A percentile compares a stretch with the other conserved stretches of the same genome.
These are phyloP conservation scores for Bibio marci DNA, from an alignment of 2,888 invertebrate species.

Conservation along the genomic window DNA sequence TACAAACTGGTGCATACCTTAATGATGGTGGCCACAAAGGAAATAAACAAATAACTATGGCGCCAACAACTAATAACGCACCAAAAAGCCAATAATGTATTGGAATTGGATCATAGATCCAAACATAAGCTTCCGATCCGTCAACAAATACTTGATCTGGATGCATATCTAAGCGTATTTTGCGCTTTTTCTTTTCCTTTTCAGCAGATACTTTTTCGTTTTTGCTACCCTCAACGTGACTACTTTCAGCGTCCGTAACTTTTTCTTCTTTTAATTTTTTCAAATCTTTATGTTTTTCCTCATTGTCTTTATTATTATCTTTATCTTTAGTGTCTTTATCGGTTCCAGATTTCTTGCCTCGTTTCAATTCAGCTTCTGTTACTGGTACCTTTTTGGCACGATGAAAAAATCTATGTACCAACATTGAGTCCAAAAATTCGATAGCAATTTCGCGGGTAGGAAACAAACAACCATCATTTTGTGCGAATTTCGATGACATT, in stretches of 20 bases:
- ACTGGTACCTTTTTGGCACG: constrained; percentile 78
- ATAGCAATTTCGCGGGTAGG: constrained; percentile 63
- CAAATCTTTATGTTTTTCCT: constrained; percentile 29
- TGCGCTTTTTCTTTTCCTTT: constrained; percentile 61
- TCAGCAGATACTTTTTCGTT: constrained; percentile 25
- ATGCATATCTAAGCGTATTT: constrained; percentile 95
- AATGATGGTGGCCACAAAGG: constrained; percentile 97
- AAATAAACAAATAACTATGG: constrained; percentile 91
- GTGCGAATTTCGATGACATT: constrained; percentile 78
- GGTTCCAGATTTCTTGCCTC: constrained; percentile 25
- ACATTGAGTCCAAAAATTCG: constrained; percentile 65
- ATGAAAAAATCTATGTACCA: constrained; percentile 88
- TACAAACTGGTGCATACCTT: constrained; percentile 6
- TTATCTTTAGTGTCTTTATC: constrained; percentile 19
- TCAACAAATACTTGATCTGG: constrained; percentile 88
- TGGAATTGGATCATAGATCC: constrained; percentile 96
- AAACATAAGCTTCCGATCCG: constrained; percentile 88
- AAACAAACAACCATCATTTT: constrained; percentile 59
- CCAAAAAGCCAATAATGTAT: constrained; percentile 89
- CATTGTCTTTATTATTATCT: constrained; percentile 26
- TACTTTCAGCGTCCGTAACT: constrained; percentile 33
- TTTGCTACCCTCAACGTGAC: constrained; percentile 33
- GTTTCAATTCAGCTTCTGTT: constrained; percentile 46
- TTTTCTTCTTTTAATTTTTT: constrained; percentile 24
- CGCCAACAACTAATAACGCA: constrained; percentile 73